phyloP scores from a whole-genome alignment of 1,140 invertebrate genomes.

The Oryctes rhinoceros region DNA sequence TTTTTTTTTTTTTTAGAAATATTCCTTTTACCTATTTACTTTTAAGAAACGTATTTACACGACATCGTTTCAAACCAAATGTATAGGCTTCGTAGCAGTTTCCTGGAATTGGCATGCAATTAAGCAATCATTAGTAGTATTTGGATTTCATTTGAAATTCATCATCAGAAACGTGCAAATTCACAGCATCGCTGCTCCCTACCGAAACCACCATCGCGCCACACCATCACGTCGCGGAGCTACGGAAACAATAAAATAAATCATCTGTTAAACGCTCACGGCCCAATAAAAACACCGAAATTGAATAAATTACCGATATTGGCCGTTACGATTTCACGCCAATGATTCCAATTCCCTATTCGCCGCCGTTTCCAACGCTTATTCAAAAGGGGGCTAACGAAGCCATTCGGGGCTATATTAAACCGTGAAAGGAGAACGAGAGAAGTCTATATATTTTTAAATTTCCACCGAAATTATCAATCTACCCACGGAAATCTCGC shows the following conservation, averaged over 20 bases:
- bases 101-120: background rate
- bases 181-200: background rate
- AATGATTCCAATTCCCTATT: constrained; percentile 43
- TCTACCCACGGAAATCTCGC: constrained; percentile 49
- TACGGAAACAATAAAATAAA: constrained; percentile 51
- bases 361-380: background rate
- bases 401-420: background rate
- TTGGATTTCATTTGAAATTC: constrained; percentile 27
- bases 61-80: too few relatives aligned
- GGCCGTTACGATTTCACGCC: constrained; percentile 55
- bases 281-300: constrained; percentile 56
- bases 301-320: constrained; percentile 58
- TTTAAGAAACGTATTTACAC: too few relatives aligned
- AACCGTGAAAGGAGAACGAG: background rate
- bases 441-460: constrained; percentile 52
- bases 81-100: too few relatives aligned
- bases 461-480: constrained; percentile 56
- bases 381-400: constrained; percentile 13
- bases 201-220: background rate
- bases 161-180: background rate
- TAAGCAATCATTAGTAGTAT: constrained; percentile 22
- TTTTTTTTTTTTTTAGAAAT: too few relatives aligned
- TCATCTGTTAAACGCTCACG: constrained; percentile 51
- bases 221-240: background rate
- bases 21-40: too few relatives aligned